Percentiles rank a stretch among this genome's conserved stretches.
phyloP scores from a whole-genome alignment of 2,797 vertebrate species.

The Podargus strigoides region DNA sequence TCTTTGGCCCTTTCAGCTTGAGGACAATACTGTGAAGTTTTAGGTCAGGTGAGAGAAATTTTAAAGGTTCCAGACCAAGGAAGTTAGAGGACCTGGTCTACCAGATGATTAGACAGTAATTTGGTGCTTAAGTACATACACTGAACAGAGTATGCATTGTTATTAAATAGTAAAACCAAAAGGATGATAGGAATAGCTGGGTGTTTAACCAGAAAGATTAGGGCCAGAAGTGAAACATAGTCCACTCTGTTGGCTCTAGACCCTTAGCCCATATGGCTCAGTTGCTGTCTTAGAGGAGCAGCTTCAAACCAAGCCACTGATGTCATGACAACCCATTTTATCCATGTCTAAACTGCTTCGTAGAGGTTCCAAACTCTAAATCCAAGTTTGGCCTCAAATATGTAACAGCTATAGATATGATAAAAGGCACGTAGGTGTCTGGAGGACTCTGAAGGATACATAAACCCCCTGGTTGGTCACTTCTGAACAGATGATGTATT shows the following conservation, averaged over 20 bases:
- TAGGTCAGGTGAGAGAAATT: background rate
- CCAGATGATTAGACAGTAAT: background rate
- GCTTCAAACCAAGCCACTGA: background rate
- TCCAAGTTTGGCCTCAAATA: background rate
- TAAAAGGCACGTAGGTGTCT: background rate
- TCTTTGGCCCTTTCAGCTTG: background rate
- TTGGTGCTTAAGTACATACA: background rate
- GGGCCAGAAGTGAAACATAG: background rate
- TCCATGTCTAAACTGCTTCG: background rate
- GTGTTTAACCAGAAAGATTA: background rate
- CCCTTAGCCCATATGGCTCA: background rate
- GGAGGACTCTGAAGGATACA: background rate
- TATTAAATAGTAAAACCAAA: background rate
- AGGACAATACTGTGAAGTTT: background rate
- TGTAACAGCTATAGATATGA: background rate
- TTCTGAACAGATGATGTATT: conserved; percentile 28
- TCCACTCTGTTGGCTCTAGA: background rate
- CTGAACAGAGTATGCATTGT: background rate
- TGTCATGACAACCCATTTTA: background rate
- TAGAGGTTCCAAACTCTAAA: background rate
- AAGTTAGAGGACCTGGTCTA: background rate
- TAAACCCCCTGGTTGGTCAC: background rate
- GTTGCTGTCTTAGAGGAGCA: background rate
- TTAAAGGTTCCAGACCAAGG: background rate
- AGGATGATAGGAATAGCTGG: background rate